Evolutionary conservation across 2,888 invertebrate species (phyloP), one percentile per base, ranked within the genome.

Genomic region (Lasius fuliginosus): DNA sequence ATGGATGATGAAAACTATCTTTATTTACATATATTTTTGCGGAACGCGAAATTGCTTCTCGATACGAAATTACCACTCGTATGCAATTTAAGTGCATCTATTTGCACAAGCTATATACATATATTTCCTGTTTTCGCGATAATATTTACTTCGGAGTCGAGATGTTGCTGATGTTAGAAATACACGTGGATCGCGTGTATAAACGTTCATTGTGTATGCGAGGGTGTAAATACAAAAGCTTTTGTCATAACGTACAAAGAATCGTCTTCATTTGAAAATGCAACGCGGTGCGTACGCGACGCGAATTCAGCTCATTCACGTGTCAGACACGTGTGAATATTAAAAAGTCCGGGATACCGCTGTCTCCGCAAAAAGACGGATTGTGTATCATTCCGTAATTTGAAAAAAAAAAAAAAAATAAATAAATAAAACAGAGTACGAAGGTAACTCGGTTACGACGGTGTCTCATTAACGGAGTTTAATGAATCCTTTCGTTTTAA

Each of bases 171-270:
- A 65, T 53, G 76, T 53, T 53, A 53, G 76, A 36, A 76, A 36
- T 53, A 53, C n/a, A 53, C 1, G 46, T 33, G 65, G 27, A 27
- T 65, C 76, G 42, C 36, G 49, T 53, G 36, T 53, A 36, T 76
- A 53, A 65, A 53, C 27, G 65, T 36, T 76, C 76, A 40, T 65
- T 65, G 27, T 65, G 36, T 36, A 74, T n/a, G 9, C 58, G 4
- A 58, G 12, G 11, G 36, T 27, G 12, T 27, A 65, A 76, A 65
- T 36, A 40, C 36, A 76, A 76, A 65, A 23, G 65, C 76, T 76
- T 76, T 76, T 76, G 65, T 76, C 49, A 8, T 36, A 76, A 65
- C 42, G 42, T 58, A 40, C 68, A 77, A 77, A 77, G 68, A 68
- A 56, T 68, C 77, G n/a, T 33, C 30, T 77, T 77, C 30, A 58